Percentiles rank a stretch among this genome's conserved stretches.
phyloP scores from a whole-genome alignment of 1,140 invertebrate genomes.

The Pseudomyrmex concolor region DNA sequence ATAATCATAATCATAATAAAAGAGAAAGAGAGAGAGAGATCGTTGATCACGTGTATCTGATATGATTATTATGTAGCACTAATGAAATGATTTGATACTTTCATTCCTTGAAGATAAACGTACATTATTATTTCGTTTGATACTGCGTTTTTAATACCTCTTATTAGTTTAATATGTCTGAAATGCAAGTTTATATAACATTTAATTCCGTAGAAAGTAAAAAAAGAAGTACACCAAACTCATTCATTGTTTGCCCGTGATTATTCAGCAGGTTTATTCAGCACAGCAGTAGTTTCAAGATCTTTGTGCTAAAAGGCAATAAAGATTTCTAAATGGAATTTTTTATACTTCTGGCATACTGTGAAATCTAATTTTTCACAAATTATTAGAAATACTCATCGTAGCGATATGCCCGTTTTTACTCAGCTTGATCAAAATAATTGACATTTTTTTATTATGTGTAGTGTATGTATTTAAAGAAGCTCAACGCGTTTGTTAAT shows the following conservation, averaged over 20 bases:
- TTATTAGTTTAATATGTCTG: too few relatives aligned
- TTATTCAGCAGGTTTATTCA: slow-evolving; percentile 34
- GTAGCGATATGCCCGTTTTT: not conserved
- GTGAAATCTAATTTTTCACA: not conserved
- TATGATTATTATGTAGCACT: too few relatives aligned
- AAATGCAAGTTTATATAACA: not conserved
- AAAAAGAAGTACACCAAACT: not conserved
- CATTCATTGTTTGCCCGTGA: slow-evolving; percentile 3
- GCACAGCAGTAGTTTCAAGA: slow-evolving; percentile 7
- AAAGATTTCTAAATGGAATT: not conserved
- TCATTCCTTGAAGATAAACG: too few relatives aligned
- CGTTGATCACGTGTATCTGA: too few relatives aligned
- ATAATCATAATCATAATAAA: too few relatives aligned
- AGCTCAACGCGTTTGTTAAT: slow-evolving; percentile 43
- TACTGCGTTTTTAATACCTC: too few relatives aligned
- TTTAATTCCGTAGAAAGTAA: slow-evolving; percentile 14
- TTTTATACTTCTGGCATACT: not conserved
- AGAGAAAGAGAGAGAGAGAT: too few relatives aligned
- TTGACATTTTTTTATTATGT: slow-evolving; percentile 19
- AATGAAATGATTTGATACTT: too few relatives aligned
- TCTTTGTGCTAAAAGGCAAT: slow-evolving; percentile 15
- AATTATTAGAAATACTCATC: not conserved
- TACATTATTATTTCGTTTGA: too few relatives aligned
- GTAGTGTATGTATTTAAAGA: slow-evolving; percentile 25
- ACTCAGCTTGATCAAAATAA: slow-evolving; percentile 15